Base-by-base conservation (phyloP, 2,797 vertebrate genomes). In the Amphiprion clarkii region DNA sequence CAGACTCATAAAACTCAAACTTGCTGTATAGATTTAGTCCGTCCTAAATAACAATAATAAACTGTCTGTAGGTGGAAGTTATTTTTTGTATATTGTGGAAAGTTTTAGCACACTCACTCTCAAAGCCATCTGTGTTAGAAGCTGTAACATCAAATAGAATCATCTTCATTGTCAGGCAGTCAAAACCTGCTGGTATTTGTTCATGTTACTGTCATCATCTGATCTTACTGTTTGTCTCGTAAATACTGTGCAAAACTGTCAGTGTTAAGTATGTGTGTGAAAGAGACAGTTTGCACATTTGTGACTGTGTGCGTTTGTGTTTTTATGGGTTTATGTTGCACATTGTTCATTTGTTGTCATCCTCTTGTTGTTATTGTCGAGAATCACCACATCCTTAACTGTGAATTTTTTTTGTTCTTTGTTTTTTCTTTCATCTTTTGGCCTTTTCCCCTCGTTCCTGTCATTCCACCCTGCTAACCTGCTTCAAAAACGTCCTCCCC, bases 301-400 rank as follows among this genome's bases (percentile, higher is more conserved):
- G 31, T 31, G 31, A 31, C 31, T 14, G 12, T 42, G 40, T 69
- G 19, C 66, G 8, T 76, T 66, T 87, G 21, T 60, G 56, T 72
- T 58, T 82, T 68, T 64, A 40, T 61, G 67, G 36, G 5, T 88
- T 83, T 74, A 14, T 74, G 68, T 80, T 64, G 4, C 60, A 63
- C 67, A 75, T 80, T 64, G 4, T 60, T 63, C 67, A 75, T 56
- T 68, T 75, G 61, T 84, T 74, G 76, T 82, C 75, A 56, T 80
- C 81, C 44, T 89, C 74, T 66, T 91, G 78, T 89, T 87, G 89
- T 88, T 88, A 77, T 88, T 90, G 92, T 91, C 76, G 87, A 13
- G 84, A 84, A 48, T 91, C 89, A 87, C 88, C 89, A 80, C 93
- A 83, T 93, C 81, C 82, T 92, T 93, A 93, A 93, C 83, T 82